phyloP scores from a whole-genome alignment of 2,888 invertebrate species.

The Ecdyonurus torrentis region DNA sequence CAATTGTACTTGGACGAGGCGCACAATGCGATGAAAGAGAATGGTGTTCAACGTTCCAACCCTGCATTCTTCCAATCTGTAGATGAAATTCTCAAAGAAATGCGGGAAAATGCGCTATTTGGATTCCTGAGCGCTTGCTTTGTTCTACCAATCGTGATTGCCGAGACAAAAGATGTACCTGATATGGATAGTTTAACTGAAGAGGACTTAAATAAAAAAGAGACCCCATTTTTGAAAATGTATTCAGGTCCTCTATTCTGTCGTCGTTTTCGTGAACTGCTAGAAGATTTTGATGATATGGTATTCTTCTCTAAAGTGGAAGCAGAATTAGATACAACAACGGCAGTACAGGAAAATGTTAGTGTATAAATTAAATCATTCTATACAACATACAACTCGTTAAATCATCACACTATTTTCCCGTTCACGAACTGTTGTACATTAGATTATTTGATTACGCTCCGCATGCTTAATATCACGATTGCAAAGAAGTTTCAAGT shows the following conservation, averaged over 20 bases:
- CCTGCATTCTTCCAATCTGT: neutral
- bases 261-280: neutral
- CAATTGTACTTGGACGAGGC: neutral
- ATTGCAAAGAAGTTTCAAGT: no score
- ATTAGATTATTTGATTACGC: no score
- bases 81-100: neutral
- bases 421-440: no score
- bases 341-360: no score
- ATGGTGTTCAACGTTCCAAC: neutral
- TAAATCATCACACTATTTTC: no score
- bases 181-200: neutral
- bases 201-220: neutral
- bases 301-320: no score
- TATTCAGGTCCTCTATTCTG: conserved; percentile 1
- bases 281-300: conserved; percentile 1
- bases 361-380: no score
- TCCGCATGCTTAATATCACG: no score
- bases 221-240: neutral
- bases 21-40: neutral
- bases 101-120: neutral
- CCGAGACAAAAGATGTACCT: neutral
- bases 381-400: no score
- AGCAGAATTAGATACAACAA: no score
- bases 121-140: neutral
- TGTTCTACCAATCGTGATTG: neutral